Evolutionary conservation across 2,797 vertebrate species (phyloP).

Genomic region (Sitta carolinensis): DNA sequence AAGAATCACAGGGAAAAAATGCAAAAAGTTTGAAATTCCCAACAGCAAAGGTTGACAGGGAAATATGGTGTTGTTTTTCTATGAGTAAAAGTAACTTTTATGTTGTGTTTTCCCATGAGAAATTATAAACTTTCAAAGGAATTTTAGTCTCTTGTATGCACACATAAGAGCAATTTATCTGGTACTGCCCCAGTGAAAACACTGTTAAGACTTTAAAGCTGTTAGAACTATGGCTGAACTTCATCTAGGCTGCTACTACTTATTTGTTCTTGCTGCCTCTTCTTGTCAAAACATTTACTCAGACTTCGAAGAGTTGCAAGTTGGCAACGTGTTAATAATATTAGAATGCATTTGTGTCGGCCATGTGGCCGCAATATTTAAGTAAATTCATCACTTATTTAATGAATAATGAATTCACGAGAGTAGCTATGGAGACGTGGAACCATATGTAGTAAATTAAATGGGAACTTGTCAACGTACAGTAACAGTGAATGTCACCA

Average conservation of each 20-base stretch:
- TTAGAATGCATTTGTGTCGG: constrained; percentile 78
- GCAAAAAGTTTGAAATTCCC: constrained; percentile 85
- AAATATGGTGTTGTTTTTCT: constrained; percentile 86
- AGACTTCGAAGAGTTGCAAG: constrained; percentile 77
- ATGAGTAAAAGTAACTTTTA: constrained; percentile 83
- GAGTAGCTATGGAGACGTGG: constrained; percentile 72
- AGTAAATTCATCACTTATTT: constrained; percentile 77
- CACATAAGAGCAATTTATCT: constrained; percentile 84
- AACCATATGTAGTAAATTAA: constrained; percentile 72
- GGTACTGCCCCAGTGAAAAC: constrained; percentile 79
- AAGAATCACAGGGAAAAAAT: constrained; percentile 84
- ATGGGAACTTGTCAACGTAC: constrained; percentile 67
- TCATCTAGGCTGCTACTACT: constrained; percentile 78
- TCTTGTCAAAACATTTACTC: constrained; percentile 84
- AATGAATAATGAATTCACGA: constrained; percentile 77
- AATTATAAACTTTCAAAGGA: constrained; percentile 88
- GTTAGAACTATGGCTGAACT: constrained; percentile 78
- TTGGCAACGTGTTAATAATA: constrained; percentile 81
- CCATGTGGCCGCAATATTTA: constrained; percentile 81
- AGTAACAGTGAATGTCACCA: constrained; percentile 64
- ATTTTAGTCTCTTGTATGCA: constrained; percentile 80
- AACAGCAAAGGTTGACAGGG: constrained; percentile 83
- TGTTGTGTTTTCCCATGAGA: constrained; percentile 84
- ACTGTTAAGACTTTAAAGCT: constrained; percentile 81
- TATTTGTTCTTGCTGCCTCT: constrained; percentile 81